Conservation (phyloP, 2,113 vertebrate genomes). For the Chinchilla lanigera region DNA sequence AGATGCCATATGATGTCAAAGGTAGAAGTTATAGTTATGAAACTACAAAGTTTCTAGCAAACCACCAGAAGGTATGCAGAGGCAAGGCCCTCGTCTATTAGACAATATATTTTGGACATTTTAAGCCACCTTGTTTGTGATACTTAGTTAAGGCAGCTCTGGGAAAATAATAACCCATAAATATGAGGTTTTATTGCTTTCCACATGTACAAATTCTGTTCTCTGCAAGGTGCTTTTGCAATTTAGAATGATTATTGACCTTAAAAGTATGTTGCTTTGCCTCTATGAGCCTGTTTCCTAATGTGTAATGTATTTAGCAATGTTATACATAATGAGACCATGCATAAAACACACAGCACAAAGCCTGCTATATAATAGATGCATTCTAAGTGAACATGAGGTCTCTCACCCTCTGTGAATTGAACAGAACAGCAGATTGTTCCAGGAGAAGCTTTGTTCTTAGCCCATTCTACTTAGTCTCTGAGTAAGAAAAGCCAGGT, state of each 20-base stretch:
- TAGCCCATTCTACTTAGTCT: neutral
- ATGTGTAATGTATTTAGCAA: neutral
- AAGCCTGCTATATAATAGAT: neutral
- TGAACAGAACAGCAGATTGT: neutral
- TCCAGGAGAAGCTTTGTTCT: neutral
- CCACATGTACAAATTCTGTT: neutral
- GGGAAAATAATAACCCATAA: neutral
- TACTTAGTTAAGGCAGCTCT: neutral
- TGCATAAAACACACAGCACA: neutral
- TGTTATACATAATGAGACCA: neutral
- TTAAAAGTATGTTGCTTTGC: neutral
- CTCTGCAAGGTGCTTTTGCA: neutral
- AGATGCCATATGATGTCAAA: neutral
- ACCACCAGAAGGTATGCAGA: neutral
- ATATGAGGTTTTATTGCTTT: neutral
- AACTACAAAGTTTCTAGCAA: neutral
- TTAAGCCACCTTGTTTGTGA: neutral
- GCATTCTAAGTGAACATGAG: neutral
- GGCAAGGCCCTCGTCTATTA: neutral
- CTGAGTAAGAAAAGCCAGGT: neutral
- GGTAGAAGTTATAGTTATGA: neutral
- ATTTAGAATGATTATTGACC: neutral
- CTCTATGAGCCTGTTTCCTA: neutral
- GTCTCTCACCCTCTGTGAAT: neutral
- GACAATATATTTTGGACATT: neutral